phyloP scores from a whole-genome alignment of 2,888 invertebrate species.

The Cybosia mesomella region DNA sequence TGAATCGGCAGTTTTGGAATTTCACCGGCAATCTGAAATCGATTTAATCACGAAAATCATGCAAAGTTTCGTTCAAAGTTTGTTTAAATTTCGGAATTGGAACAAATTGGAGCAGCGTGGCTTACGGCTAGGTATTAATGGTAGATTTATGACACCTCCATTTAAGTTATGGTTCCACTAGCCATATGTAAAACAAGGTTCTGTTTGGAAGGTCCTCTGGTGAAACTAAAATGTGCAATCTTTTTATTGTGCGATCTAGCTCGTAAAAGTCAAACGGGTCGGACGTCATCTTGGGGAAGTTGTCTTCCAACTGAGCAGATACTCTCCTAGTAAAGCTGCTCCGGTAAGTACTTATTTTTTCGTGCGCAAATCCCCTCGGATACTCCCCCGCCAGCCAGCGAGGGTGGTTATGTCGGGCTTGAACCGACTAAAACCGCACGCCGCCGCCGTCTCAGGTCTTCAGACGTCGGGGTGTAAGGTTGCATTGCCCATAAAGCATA shows the following conservation, averaged over 20 bases:
- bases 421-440: too few species aligned
- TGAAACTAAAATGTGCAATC: not conserved
- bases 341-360: too few species aligned
- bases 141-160: slow-evolving; percentile 75
- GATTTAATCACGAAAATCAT: slow-evolving; percentile 85
- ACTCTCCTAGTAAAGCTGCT: not conserved
- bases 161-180: slow-evolving; percentile 60
- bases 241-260: not conserved
- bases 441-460: too few species aligned
- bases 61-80: slow-evolving; percentile 82
- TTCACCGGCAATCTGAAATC: slow-evolving; percentile 83
- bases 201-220: too few species aligned
- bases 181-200: not conserved
- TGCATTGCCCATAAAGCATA: too few species aligned
- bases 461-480: too few species aligned
- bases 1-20: slow-evolving; percentile 80
- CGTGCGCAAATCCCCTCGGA: too few species aligned
- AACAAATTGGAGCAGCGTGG: slow-evolving; percentile 83
- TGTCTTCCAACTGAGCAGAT: not conserved
- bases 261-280: not conserved
- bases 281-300: not conserved
- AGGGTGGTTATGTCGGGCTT: too few species aligned
- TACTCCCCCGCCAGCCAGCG: too few species aligned
- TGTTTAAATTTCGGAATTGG: slow-evolving; percentile 81
- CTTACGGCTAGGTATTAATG: slow-evolving; percentile 82